Conservation (phyloP, 2,113 vertebrate genomes). For the Clarias macrocephalus region DNA sequence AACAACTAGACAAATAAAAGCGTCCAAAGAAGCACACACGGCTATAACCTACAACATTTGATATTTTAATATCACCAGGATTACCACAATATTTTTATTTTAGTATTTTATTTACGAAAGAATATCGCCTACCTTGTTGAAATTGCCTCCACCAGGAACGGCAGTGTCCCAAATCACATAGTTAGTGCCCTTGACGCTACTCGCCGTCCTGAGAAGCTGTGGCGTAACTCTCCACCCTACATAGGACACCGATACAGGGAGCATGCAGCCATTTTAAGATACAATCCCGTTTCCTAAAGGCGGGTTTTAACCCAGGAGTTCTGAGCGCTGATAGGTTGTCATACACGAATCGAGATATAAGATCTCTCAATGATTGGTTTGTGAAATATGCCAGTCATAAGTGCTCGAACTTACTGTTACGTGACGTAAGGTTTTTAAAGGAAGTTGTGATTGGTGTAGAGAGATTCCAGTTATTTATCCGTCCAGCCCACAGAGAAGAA, state of each 20-base stretch:
- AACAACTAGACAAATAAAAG: no score
- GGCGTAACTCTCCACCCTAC: background rate
- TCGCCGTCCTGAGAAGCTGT: no score
- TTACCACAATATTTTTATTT: background rate
- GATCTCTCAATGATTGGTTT: background rate
- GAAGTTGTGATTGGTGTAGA: conserved; percentile 17
- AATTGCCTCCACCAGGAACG: background rate
- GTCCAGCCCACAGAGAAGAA: background rate
- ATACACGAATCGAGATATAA: background rate
- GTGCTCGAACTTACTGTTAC: background rate
- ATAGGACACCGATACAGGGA: background rate
- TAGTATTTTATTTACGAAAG: background rate
- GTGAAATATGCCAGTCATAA: background rate
- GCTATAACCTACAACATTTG: background rate
- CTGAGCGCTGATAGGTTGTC: conserved; percentile 36
- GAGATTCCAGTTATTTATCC: background rate
- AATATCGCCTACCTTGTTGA: background rate
- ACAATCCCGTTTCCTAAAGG: background rate
- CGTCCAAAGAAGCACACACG: background rate
- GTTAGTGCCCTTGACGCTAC: background rate
- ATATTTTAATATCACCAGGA: accelerated
- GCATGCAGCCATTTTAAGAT: background rate
- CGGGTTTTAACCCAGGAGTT: background rate
- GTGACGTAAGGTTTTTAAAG: background rate
- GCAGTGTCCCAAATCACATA: background rate